Base-by-base conservation (phyloP, 2,113 vertebrate genomes). In the Thryonomys swinderianus region DNA sequence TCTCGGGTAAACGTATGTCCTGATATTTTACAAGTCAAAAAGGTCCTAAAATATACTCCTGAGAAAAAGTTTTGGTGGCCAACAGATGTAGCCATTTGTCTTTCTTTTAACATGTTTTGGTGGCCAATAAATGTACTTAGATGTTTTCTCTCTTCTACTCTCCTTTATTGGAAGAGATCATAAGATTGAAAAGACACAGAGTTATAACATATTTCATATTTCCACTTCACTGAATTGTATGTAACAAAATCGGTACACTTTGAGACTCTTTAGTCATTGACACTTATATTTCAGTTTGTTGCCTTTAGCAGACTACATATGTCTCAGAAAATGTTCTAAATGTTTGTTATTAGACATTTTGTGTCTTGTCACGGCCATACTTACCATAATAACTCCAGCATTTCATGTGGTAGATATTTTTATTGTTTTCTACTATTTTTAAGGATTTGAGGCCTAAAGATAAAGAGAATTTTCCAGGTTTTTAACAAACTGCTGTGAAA, bases 271-370 rank as follows among this genome's bases (percentile, higher is more conserved):
- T 96, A 45, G 23, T 79, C 14, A 62, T 87, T 83, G 27, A 55
- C 2, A 86, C 51, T 66, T 37, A 48, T 42, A 59, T 83, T 90
- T 62, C 67, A 74, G 30, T 57, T 30, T 78, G 5, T 71, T 69
- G 37, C 59, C 7, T 90, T 90, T 9, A 37, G 8, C 20, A 93
- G 45, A 5, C 30, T 78, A 73, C 42, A 23, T 92, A 55, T 48
- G 86, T 86, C 37, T 79, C 78, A 88, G n/a, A 79, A 83, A 64
- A 55, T 57, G 2, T 51, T 90, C 94, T 82, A 37, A 53, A 73
- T 62, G 27, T 74, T 61, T 87, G 87, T 82, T 82, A 94, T 59
- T 92, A 76, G 42, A 37, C 32, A 57, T 81, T 83, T 87, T 62
- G 7, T 66, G n/a, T 17, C 27, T 5, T 76, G 27, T 23, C 37